These are phyloP conservation scores for Taenioides sp. DNA, from an alignment of 2,797 vertebrate species.

Conservation along the genomic window DNA sequence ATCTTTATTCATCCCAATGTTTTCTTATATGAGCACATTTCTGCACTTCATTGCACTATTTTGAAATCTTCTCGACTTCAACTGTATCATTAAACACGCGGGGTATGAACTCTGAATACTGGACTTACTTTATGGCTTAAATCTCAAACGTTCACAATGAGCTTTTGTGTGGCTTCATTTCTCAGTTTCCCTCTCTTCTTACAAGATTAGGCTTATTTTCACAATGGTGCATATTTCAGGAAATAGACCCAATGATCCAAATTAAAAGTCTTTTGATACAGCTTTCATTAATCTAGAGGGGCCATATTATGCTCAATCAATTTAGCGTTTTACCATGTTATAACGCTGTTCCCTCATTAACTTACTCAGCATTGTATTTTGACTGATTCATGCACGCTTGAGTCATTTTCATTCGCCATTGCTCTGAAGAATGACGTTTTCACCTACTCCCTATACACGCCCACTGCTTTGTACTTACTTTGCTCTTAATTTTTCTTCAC, in stretches of 20 bases:
- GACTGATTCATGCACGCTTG: too few relatives aligned
- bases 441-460: too few relatives aligned
- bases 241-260: not conserved
- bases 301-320: too few relatives aligned
- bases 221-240: not conserved
- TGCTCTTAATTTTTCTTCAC: too few relatives aligned
- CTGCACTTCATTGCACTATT: slow-evolving; percentile 17
- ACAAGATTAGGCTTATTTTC: slow-evolving; percentile 2
- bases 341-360: too few relatives aligned
- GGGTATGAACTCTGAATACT: not conserved
- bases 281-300: not conserved
- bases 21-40: slow-evolving; percentile 8
- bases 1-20: slow-evolving; percentile 17
- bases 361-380: too few relatives aligned
- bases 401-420: too few relatives aligned
- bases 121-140: not conserved
- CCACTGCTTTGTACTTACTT: too few relatives aligned
- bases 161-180: not conserved
- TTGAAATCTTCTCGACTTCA: not conserved
- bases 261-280: not conserved
- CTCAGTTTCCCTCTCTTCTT: not conserved
- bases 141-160: not conserved
- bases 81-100: not conserved
- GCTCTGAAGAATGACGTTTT: too few relatives aligned
- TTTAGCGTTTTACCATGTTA: not conserved